Base-by-base conservation (phyloP, 64 coral and sea anemone genomes). In the Orbicella faveolata region DNA sequence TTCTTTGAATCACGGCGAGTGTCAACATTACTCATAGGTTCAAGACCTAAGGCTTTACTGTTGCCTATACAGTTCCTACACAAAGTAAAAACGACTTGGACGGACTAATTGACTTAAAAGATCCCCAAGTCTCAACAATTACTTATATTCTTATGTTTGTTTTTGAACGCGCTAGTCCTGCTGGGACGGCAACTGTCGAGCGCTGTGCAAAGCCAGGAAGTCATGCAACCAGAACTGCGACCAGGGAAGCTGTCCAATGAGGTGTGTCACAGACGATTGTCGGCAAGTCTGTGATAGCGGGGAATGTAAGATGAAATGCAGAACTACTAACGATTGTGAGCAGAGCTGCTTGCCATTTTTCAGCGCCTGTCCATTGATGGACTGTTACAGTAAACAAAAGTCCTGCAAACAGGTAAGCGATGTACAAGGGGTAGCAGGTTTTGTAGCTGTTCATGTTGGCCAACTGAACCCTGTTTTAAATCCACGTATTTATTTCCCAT, bases 371-470 rank as follows among this genome's bases (percentile, higher is more conserved):
- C 82, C 82, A 8, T 72, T 85, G 63, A 35, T 85, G 8, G 37
- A 72, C 36, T 85, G 82, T 30, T 17, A 72, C 19, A 85, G 82
- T 39, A 85, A 85, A 85, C 64, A 85, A 53, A n/a, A 39, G 44
- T 85, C 82, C 4, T 85, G 82, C n/a, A 85, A 11, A 85, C 82
- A 85, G 82, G 82, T 85, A 21, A 72, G 64, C 23, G 9, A 78
- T 61, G 67, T 70, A 25, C 25, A 70, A 70, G 25, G 30, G 20
- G 67, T 9, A 10, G 20, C 67, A 59, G 9, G 55, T 59, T 59
- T 59, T 59, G 15, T 59, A 59, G 55, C 55, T 59, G 55, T 59
- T 16, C 15, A 59, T 59, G 55, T 59, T 15, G 10, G 55, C 55
- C 55, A 59, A 59, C 55, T 59, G 55, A 59, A 59, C 13, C 55